phyloP scores from a whole-genome alignment of 2,888 invertebrate species.

The Dicranocentrus wangi region DNA sequence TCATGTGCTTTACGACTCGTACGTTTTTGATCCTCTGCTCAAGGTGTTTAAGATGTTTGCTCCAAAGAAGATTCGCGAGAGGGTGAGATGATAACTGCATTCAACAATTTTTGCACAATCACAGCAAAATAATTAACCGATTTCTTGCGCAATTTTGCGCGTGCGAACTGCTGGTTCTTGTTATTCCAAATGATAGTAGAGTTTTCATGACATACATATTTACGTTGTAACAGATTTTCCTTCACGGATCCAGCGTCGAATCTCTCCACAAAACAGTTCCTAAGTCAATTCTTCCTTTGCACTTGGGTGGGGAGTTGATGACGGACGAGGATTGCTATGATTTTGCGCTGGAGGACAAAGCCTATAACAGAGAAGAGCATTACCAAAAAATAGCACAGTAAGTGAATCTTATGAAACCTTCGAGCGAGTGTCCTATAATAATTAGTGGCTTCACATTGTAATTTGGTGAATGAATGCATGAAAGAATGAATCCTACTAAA shows the following conservation, averaged over 20 bases:
- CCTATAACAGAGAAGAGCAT: constrained; percentile 35
- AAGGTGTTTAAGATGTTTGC: constrained; percentile 59
- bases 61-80: constrained; percentile 56
- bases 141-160: no score
- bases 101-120: not conserved
- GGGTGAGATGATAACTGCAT: constrained; percentile 32
- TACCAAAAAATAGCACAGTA: constrained; percentile 45
- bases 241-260: constrained; percentile 36
- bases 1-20: constrained; percentile 61
- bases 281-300: constrained; percentile 44
- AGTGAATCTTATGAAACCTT: constrained; percentile 9
- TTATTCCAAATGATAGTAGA: no score
- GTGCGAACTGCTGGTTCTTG: no score
- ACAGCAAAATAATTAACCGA: not conserved
- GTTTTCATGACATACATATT: not conserved
- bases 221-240: constrained; percentile 34
- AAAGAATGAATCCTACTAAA: no score
- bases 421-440: not conserved
- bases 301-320: constrained; percentile 38
- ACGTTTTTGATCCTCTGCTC: constrained; percentile 51
- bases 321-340: constrained; percentile 48
- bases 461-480: no score
- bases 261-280: constrained; percentile 35
- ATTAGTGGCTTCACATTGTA: not conserved
- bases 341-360: constrained; percentile 34